Base-by-base conservation (phyloP, 2,113 vertebrate genomes). In the Silurus glanis region DNA sequence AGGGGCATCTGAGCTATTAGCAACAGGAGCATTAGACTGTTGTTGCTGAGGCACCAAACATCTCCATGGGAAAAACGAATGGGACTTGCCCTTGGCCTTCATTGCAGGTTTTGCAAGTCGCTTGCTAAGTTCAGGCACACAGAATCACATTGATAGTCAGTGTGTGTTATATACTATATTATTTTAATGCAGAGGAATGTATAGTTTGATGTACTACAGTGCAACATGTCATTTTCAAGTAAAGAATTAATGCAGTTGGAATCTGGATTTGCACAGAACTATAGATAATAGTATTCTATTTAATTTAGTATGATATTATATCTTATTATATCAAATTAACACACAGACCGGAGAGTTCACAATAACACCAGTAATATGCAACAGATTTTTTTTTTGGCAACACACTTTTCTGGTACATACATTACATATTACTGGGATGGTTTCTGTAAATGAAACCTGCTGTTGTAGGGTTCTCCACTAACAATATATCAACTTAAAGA, bases 1-100 rank as follows among this genome's bases (percentile, higher is more conserved):
- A 51, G 47, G 47, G 72, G 3, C 93, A 94, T 92, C 90, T 87
- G 67, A 61, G 89, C 91, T 84, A 94, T 95, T 94, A 94, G 78
- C 89, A 92, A 87, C 88, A 5, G 47, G 21, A 75, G 21, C 72
- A 75, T 90, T 93, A 62, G 92, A 90, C 87, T 87, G 86, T 83
- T 86, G 67, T 78, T 85, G 74, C 86, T 80, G 69, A 88, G 86
- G 61, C 82, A 86, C 67, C 82, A 84, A 83, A 86, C 74, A 87
- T 80, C 86, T 81, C 82, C 69, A 78, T 83, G 62, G 89, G 87
- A 88, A 86, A 78, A 59, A 69, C 87, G 93, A 89, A 89, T 90
- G 83, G 92, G 88, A 91, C 90, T 79, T 79, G 14, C 53, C 72
- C 72, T 75, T 75, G 21, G 72, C 49, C 23, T 75, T 13, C 49